These are phyloP conservation scores for Etia nguti DNA, from an alignment of 2,113 vertebrate species.

Conservation along the genomic window DNA sequence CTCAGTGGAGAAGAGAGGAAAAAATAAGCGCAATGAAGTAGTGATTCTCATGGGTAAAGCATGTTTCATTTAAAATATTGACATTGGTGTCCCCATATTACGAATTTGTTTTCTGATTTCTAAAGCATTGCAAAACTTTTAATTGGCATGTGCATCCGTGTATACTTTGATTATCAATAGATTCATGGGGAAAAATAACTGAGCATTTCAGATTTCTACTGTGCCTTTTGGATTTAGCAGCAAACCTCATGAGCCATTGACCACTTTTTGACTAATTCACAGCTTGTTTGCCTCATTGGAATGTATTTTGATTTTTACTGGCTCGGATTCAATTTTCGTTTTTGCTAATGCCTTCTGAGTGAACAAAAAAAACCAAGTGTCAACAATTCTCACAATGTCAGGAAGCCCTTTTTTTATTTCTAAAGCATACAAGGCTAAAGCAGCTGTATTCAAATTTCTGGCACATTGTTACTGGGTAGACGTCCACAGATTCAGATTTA, in stretches of 20 bases:
- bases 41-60: background rate
- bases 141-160: accelerated
- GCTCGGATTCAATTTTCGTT: background rate
- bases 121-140: background rate
- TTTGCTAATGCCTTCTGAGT: background rate
- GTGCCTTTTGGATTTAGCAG: background rate
- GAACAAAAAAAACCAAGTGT: background rate
- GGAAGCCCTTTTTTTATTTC: background rate
- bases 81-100: background rate
- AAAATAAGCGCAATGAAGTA: accelerated
- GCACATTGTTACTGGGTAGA: background rate
- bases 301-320: background rate
- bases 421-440: background rate
- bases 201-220: background rate
- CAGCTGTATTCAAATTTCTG: background rate
- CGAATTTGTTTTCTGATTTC: background rate
- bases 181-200: background rate
- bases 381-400: background rate
- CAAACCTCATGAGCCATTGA: accelerated
- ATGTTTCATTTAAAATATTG: background rate
- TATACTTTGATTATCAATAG: background rate
- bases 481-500: background rate
- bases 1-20: accelerated
- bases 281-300: background rate
- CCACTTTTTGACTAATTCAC: background rate